Evolutionary conservation across 2,113 vertebrate species (phyloP).

Genomic region (Archilochus colubris): DNA sequence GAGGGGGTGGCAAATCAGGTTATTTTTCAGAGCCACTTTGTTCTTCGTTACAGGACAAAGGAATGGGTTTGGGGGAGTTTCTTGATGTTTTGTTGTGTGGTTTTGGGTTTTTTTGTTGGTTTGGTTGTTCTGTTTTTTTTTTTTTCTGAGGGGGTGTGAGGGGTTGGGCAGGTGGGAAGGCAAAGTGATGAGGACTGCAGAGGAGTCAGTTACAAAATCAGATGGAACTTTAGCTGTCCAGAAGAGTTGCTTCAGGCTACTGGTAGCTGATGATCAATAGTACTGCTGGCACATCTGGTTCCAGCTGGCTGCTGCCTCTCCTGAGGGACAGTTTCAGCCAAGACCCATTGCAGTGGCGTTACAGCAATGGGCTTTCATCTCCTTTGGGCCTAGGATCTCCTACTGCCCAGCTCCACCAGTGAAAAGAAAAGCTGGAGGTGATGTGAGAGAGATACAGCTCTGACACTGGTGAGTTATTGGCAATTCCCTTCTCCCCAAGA

Average conservation of each 20-base stretch:
- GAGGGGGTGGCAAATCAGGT: not conserved
- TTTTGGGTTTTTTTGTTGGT: too few species aligned
- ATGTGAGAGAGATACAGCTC: not conserved
- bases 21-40: slow-evolving; percentile 8
- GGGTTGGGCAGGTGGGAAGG: not conserved
- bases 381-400: not conserved
- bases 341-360: not conserved
- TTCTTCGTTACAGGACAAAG: not conserved
- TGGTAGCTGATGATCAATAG: not conserved
- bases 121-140: not conserved
- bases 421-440: slow-evolving; percentile 28
- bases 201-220: slow-evolving; percentile 25
- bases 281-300: not conserved
- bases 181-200: not conserved
- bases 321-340: not conserved
- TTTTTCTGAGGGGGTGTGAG: not conserved
- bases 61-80: not conserved
- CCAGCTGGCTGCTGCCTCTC: not conserved
- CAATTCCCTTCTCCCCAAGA: not conserved
- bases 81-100: too few species aligned
- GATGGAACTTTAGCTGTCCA: not conserved
- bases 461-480: not conserved
- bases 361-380: not conserved
- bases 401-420: not conserved
- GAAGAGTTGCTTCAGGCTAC: not conserved